Conservation (phyloP, 2,888 invertebrate species). For the Girardia tigrina region DNA sequence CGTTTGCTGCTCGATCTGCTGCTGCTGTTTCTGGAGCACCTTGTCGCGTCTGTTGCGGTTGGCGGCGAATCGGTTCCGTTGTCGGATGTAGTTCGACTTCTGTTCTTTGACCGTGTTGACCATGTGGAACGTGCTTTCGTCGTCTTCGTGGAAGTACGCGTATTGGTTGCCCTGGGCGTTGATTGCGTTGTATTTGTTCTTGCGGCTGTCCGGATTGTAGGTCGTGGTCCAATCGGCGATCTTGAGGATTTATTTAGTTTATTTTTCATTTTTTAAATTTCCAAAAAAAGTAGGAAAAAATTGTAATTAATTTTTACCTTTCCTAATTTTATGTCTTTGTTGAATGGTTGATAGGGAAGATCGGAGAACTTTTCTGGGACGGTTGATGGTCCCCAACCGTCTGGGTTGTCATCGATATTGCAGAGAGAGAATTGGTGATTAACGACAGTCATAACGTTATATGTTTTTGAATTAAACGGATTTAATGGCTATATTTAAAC, state of each 20-base stretch:
- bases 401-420: constrained; percentile 56
- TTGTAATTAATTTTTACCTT: constrained; percentile 58
- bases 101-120: constrained; percentile 67
- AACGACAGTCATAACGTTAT: too few species aligned
- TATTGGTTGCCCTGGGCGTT: constrained; percentile 60
- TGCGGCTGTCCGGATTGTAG: constrained; percentile 7
- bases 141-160: constrained; percentile 95
- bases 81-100: constrained; percentile 41
- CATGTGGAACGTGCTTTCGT: constrained; percentile 91
- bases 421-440: constrained; percentile 47
- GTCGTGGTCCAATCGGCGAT: constrained; percentile 4
- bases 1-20: constrained; percentile 36
- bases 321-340: constrained; percentile 90
- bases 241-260: too few species aligned
- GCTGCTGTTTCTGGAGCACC: constrained; percentile 2
- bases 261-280: neutral
- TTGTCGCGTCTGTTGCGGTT: constrained; percentile 24
- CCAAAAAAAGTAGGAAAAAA: constrained; percentile 29
- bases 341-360: constrained; percentile 96
- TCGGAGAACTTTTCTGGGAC: constrained; percentile 82
- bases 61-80: constrained; percentile 25
- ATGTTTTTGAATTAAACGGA: too few species aligned
- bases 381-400: constrained; percentile 92
- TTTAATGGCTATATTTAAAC: too few species aligned
- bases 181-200: neutral